phyloP scores from a whole-genome alignment of 1,140 invertebrate species.

The Hylyphantes graminicola region DNA sequence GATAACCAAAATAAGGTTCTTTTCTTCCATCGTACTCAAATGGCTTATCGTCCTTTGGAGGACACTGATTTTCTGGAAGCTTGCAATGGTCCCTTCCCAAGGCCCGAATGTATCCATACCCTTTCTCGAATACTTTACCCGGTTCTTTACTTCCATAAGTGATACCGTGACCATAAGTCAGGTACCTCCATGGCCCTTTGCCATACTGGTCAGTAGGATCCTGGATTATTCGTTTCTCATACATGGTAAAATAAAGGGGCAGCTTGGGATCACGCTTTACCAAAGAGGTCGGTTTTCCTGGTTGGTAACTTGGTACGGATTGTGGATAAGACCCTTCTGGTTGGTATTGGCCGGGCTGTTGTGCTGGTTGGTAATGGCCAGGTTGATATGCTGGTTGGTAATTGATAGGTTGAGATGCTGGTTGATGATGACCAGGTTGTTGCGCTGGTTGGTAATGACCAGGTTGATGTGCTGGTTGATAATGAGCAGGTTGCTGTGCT shows the following conservation, averaged over 20 bases:
- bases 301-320: not conserved
- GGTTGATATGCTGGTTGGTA: not conserved
- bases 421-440: not conserved
- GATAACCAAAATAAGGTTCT: slow-evolving; percentile 59
- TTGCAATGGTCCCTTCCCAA: slow-evolving; percentile 59
- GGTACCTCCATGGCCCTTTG: slow-evolving; percentile 56
- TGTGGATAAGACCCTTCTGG: not conserved
- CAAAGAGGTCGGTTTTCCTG: not conserved
- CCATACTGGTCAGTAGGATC: slow-evolving; percentile 52
- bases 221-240: slow-evolving; percentile 51
- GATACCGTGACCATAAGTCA: slow-evolving; percentile 56
- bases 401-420: not conserved
- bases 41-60: slow-evolving; percentile 47
- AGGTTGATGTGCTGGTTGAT: not conserved
- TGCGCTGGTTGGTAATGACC: not conserved
- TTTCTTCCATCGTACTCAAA: slow-evolving; percentile 58
- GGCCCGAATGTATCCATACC: slow-evolving; percentile 59
- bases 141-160: slow-evolving; percentile 53
- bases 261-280: slow-evolving; percentile 27
- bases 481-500: not conserved
- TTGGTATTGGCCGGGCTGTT: not conserved
- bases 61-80: slow-evolving; percentile 29
- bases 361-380: not conserved
- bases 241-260: slow-evolving; percentile 51
- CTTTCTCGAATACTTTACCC: slow-evolving; percentile 54